These are phyloP conservation scores for Pachyrhynchus sulphureomaculatus DNA, from an alignment of 1,140 invertebrate species.

Conservation along the genomic window DNA sequence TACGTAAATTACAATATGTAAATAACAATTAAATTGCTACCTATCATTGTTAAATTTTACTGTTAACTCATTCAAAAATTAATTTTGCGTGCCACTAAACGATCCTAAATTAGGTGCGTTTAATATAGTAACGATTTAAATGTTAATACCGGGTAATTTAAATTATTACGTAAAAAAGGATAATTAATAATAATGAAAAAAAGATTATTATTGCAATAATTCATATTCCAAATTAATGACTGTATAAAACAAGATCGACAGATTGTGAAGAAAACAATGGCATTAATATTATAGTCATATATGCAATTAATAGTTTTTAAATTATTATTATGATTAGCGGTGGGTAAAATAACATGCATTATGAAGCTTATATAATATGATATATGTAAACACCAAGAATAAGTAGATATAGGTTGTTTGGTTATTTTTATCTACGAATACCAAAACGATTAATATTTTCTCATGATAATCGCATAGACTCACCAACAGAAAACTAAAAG, in stretches of 20 bases:
- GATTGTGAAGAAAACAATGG: conserved; percentile 21
- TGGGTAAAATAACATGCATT: conserved; percentile 19
- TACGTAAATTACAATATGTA: too few relatives aligned
- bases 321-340: conserved; percentile 15
- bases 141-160: background rate
- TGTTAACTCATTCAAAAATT: too few relatives aligned
- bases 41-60: too few relatives aligned
- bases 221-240: conserved; percentile 7
- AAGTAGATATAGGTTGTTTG: too few relatives aligned
- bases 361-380: background rate
- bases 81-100: too few relatives aligned
- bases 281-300: background rate
- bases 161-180: background rate
- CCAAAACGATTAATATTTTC: too few relatives aligned
- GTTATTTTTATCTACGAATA: too few relatives aligned
- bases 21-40: too few relatives aligned
- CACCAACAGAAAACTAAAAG: too few relatives aligned
- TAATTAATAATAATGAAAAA: background rate
- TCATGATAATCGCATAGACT: too few relatives aligned
- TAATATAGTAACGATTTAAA: background rate
- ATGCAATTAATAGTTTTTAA: conserved; percentile 9
- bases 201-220: background rate
- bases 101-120: too few relatives aligned
- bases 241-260: conserved; percentile 19
- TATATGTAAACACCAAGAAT: too few relatives aligned